Conservation (phyloP, 1,140 invertebrate species). For the Metaphire vulgaris region DNA sequence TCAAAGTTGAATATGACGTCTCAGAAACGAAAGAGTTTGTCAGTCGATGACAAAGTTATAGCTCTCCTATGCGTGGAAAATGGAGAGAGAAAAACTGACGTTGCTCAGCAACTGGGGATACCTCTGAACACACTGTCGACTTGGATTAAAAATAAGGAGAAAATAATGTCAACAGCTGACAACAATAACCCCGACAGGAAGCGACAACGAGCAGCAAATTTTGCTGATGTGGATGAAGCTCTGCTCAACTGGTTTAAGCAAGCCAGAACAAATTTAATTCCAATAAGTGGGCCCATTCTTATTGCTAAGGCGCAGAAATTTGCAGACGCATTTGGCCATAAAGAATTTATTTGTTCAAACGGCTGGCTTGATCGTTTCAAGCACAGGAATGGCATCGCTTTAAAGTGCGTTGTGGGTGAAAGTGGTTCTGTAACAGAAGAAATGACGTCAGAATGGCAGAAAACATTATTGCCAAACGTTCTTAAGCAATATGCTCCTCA, state of each 20-base stretch:
- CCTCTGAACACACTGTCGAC: slow-evolving; percentile 11
- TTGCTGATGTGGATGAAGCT: neutral
- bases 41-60: neutral
- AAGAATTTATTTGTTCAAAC: neutral
- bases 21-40: neutral
- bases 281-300: neutral
- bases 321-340: slow-evolving; percentile 6
- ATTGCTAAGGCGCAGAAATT: neutral
- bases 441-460: neutral
- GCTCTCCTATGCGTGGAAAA: neutral
- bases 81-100: neutral
- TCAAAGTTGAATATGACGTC: too few species aligned
- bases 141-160: slow-evolving; percentile 8
- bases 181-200: neutral
- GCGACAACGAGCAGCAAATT: neutral
- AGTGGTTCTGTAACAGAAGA: neutral
- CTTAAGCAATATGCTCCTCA: neutral
- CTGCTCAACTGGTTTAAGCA: neutral
- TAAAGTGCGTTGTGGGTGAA: neutral
- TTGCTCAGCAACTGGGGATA: neutral
- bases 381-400: neutral
- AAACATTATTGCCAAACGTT: neutral
- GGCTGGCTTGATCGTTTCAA: slow-evolving; percentile 7
- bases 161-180: neutral
- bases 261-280: neutral